These are phyloP conservation scores for Oxycera nigricornis DNA, from an alignment of 2,888 invertebrate genomes.

Conservation along the genomic window DNA sequence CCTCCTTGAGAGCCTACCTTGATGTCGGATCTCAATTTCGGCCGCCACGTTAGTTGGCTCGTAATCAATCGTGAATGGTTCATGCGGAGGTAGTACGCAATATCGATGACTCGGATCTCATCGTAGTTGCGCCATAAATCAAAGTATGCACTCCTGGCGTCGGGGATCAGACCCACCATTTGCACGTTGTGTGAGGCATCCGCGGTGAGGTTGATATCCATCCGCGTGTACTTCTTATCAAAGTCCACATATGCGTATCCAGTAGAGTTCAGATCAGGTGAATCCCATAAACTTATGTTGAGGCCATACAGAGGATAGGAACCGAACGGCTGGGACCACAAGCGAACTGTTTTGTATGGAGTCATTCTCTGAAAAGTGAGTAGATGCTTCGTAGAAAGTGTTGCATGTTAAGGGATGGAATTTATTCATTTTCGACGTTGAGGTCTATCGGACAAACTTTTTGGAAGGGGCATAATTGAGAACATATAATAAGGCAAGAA, in stretches of 20 bases:
- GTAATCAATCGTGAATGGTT: conserved; percentile 85
- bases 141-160: conserved; percentile 76
- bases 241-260: conserved; percentile 69
- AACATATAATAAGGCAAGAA: too few relatives aligned
- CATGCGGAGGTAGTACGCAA: conserved; percentile 78
- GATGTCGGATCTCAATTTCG: conserved; percentile 72
- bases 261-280: conserved; percentile 67
- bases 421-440: too few relatives aligned
- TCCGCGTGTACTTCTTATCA: conserved; percentile 67
- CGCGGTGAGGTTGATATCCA: conserved; percentile 74
- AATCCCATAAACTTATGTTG: conserved; percentile 67
- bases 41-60: conserved; percentile 81
- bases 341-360: conserved; percentile 66
- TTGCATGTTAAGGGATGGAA: too few relatives aligned
- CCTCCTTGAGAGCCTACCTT: conserved; percentile 62
- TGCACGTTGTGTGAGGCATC: conserved; percentile 73
- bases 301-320: conserved; percentile 65
- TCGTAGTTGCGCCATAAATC: conserved; percentile 85
- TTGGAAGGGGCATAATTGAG: too few relatives aligned
- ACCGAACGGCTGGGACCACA: conserved; percentile 65
- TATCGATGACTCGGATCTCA: conserved; percentile 77
- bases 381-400: too few relatives aligned
- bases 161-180: conserved; percentile 78
- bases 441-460: too few relatives aligned
- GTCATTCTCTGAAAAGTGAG: conserved; percentile 64